Evolutionary conservation across 2,797 vertebrate genomes (phyloP).

Genomic region (Tangara arthus): DNA sequence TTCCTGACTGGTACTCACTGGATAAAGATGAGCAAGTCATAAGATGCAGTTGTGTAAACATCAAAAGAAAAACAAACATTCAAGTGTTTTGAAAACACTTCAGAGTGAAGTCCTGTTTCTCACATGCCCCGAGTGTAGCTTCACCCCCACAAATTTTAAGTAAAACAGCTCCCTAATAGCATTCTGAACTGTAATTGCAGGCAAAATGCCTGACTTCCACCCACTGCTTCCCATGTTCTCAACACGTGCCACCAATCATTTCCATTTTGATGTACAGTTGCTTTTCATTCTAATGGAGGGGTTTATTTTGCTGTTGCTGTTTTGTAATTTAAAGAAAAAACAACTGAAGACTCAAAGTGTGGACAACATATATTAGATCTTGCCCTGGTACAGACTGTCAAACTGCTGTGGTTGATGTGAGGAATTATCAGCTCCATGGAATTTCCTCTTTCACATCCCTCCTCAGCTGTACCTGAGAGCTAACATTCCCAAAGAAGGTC

Average conservation of each 20-base stretch:
- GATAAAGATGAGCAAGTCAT: background rate
- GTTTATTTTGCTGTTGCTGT: background rate
- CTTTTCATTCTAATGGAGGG: background rate
- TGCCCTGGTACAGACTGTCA: background rate
- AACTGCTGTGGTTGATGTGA: background rate
- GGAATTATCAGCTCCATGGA: background rate
- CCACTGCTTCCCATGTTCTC: background rate
- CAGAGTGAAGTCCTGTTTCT: background rate
- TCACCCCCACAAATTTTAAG: background rate
- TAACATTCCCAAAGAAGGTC: background rate
- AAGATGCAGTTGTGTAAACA: slow-evolving; percentile 42
- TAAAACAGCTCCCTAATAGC: background rate
- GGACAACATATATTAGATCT: background rate
- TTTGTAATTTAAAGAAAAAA: background rate
- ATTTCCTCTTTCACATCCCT: background rate
- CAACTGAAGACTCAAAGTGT: background rate
- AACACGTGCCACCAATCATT: background rate
- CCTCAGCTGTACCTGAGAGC: background rate
- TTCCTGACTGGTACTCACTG: background rate
- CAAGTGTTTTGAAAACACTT: slow-evolving; percentile 10
- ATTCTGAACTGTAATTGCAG: background rate
- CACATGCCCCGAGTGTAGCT: background rate
- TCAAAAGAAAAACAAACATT: slow-evolving; percentile 33
- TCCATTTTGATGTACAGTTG: background rate
- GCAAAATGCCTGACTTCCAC: background rate